A percentile compares a stretch with the other conserved stretches of the same genome.
These are phyloP conservation scores for Eupithecia centaureata DNA, from an alignment of 2,888 invertebrate species.

Conservation along the genomic window DNA sequence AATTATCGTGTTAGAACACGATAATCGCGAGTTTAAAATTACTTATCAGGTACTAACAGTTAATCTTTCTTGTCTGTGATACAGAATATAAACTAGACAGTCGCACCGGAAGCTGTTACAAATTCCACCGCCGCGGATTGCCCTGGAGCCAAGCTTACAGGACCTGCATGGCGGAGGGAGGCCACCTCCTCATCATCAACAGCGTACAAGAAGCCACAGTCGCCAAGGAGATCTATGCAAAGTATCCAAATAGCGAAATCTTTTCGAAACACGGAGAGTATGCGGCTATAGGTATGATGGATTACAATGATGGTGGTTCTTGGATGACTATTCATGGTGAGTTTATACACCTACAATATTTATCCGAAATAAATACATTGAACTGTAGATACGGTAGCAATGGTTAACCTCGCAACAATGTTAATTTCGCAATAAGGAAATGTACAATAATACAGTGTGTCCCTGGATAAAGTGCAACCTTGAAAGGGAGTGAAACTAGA, in stretches of 20 bases:
- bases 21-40: too few relatives aligned
- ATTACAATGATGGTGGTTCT: constrained; percentile 50
- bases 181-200: constrained; percentile 58
- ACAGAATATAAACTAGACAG: constrained; percentile 52
- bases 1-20: too few relatives aligned
- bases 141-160: constrained; percentile 57
- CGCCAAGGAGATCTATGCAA: constrained; percentile 46
- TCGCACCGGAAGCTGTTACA: constrained; percentile 60
- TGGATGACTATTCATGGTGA: constrained; percentile 58
- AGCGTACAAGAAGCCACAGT: constrained; percentile 49
- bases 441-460: too few relatives aligned
- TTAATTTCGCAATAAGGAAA: too few relatives aligned
- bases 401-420: too few relatives aligned
- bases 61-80: not conserved
- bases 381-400: too few relatives aligned
- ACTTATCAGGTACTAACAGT: too few relatives aligned
- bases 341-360: too few relatives aligned
- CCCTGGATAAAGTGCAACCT: too few relatives aligned
- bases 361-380: too few relatives aligned
- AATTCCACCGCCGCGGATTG: constrained; percentile 55
- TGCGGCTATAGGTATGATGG: constrained; percentile 51
- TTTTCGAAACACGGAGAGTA: constrained; percentile 31
- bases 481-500: too few relatives aligned
- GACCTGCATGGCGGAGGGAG: constrained; percentile 60
- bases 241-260: constrained; percentile 43